Base-by-base conservation (phyloP, 1,140 invertebrate species). In the Aphaenogaster rudis region DNA sequence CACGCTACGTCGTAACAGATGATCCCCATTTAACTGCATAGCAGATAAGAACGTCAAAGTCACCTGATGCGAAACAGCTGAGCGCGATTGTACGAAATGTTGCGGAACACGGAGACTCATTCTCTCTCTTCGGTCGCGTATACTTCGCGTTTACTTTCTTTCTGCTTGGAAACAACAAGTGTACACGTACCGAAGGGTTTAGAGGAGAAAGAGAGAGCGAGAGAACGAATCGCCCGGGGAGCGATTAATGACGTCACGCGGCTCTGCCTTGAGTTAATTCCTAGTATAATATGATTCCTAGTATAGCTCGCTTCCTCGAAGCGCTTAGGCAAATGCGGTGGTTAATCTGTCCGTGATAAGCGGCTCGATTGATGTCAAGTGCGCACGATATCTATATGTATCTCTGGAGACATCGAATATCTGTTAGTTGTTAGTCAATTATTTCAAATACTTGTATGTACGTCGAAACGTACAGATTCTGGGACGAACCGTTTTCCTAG, bases 11-110 rank as follows among this genome's bases (percentile, higher is more conserved):
- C 76, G 67, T 81, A 87, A 90, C 64, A 88, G 88, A 91, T 90
- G 71, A 86, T 88, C 72, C 78, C 50, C 57, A 67, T 88, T 79
- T 81, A 90, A 90, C 81, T 78, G 66, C 52, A 77, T 13, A 88
- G 69, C 39, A 90, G 88, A 90, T 88, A 86, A 81, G 63, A 88
- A 77, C 79, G 89, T 90, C 88, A 89, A 87, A 90, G 84, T 90
- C 79, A 90, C 79, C 88, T 90, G 89, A 90, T 74, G 63, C 57
- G n/a, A 84, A 87, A 79, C 88, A 89, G 88, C 85, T 89, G 86
- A 87, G 85, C 28, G 42, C 59, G 50, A 59, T 74, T 9, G 21
- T 48, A 28, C 45, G 67, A 48, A 63, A 36, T 4, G 21, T 33
- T 36, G n/a, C 21, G 9, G 11, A 13, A 21, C 8, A 3, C 33